These are phyloP conservation scores for Hippocampus barbouri DNA, from an alignment of 2,113 vertebrate genomes.

Conservation along the genomic window DNA sequence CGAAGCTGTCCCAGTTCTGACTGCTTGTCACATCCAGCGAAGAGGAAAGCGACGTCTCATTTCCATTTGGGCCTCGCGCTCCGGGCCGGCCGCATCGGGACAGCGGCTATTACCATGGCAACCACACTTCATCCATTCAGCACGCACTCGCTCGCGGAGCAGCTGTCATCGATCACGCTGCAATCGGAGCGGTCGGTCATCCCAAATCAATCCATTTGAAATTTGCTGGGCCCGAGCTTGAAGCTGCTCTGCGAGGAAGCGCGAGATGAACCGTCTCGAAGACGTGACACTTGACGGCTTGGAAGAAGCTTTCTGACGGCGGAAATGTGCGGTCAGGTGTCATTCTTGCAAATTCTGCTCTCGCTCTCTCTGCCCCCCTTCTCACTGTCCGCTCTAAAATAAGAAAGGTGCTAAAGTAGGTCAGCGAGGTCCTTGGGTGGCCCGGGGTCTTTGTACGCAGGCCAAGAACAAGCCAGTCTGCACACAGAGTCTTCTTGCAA, in stretches of 20 bases:
- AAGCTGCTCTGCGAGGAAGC: not conserved
- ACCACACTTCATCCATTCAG: not conserved
- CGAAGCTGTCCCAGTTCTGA: conserved; percentile 6
- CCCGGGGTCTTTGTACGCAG: not conserved
- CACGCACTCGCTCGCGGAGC: not conserved
- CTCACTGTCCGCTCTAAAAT: not conserved
- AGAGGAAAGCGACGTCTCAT: not conserved
- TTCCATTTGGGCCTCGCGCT: not conserved
- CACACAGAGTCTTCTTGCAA: not conserved
- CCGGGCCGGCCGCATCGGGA: not conserved
- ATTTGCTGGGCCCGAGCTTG: not conserved
- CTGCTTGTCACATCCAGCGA: conserved; percentile 9
- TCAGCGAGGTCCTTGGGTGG: not conserved
- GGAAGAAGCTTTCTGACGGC: not conserved
- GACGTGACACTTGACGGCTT: not conserved
- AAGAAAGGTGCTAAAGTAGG: not conserved
- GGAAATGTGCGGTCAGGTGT: not conserved
- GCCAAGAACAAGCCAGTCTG: not conserved
- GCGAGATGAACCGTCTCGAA: not conserved
- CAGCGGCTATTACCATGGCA: not conserved
- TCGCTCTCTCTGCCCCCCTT: not conserved
- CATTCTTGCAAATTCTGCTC: not conserved
- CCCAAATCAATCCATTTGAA: too few relatives aligned
- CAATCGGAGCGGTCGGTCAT: not conserved
- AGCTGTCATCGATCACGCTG: not conserved